These are phyloP conservation scores for Batillaria attramentaria DNA, from an alignment of 1,140 invertebrate genomes.

Conservation along the genomic window DNA sequence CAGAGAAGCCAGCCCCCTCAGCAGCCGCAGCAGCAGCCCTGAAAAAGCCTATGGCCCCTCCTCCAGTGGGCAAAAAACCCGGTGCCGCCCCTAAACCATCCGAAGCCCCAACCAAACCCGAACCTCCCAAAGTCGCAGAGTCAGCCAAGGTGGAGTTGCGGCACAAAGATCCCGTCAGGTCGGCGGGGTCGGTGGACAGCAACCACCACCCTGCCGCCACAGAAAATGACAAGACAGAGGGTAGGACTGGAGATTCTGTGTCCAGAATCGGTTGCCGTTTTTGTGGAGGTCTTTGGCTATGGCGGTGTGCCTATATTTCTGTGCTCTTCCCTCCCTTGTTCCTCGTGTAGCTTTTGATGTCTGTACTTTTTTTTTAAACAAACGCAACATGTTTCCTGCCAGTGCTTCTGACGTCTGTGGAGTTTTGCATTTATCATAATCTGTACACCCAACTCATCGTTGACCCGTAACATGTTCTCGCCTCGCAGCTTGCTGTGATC, in stretches of 20 bases:
- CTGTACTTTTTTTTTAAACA: neutral
- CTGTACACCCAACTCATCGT: too few species aligned
- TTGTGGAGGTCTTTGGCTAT: conserved; percentile 1
- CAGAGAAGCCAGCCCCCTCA: conserved; percentile 55
- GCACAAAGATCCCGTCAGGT: conserved; percentile 16
- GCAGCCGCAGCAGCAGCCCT: conserved; percentile 56
- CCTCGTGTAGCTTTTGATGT: neutral
- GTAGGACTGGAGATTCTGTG: too few species aligned
- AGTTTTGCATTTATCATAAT: too few species aligned
- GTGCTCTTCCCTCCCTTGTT: neutral
- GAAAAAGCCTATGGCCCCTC: conserved; percentile 70
- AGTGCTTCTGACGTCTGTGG: too few species aligned
- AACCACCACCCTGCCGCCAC: conserved; percentile 8
- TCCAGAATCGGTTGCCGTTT: too few species aligned
- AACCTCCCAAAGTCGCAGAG: conserved; percentile 43
- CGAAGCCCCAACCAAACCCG: conserved; percentile 40
- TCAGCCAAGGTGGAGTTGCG: conserved; percentile 34
- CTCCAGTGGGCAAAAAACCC: conserved; percentile 68
- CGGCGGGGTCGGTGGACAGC: conserved; percentile 10
- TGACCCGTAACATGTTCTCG: too few species aligned
- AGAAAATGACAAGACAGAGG: conserved; percentile 16
- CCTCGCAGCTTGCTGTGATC: too few species aligned
- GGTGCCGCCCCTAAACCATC: neutral
- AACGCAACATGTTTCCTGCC: neutral
- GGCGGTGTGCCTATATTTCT: neutral